A percentile compares a stretch with the other conserved stretches of the same genome.
These are phyloP conservation scores for Aldabrachelys gigantea DNA, from an alignment of 2,113 vertebrate species.

Conservation along the genomic window DNA sequence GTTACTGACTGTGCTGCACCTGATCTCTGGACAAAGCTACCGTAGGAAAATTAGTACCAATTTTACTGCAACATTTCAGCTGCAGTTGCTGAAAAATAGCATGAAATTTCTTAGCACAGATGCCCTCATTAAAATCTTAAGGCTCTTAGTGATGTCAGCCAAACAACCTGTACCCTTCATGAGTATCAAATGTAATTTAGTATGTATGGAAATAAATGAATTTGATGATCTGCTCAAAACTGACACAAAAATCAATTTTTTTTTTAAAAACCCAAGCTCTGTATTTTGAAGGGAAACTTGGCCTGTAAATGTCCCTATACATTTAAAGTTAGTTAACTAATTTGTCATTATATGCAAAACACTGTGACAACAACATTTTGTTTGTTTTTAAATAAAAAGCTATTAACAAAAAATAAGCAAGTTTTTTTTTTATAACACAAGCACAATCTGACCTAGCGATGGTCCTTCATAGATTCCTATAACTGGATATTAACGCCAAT, in stretches of 20 bases:
- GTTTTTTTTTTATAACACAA: not conserved
- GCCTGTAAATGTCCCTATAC: not conserved
- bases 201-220: not conserved
- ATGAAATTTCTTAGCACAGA: not conserved
- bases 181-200: not conserved
- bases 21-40: not conserved
- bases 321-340: not conserved
- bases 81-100: not conserved
- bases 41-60: not conserved
- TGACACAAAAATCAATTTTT: not conserved
- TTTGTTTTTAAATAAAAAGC: not conserved
- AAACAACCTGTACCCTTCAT: not conserved
- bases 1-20: not conserved
- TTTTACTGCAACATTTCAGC: not conserved
- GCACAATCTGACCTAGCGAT: not conserved
- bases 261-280: not conserved
- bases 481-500: fast-evolving
- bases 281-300: not conserved
- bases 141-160: not conserved
- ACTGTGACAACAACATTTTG: not conserved
- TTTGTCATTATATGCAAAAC: not conserved
- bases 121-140: not conserved
- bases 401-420: not conserved
- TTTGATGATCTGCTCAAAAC: not conserved
- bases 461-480: not conserved